Percentiles rank a stretch among this genome's conserved stretches.
These are phyloP conservation scores for Puffinus mauretanicus DNA, from an alignment of 2,113 vertebrate genomes.

Conservation along the genomic window DNA sequence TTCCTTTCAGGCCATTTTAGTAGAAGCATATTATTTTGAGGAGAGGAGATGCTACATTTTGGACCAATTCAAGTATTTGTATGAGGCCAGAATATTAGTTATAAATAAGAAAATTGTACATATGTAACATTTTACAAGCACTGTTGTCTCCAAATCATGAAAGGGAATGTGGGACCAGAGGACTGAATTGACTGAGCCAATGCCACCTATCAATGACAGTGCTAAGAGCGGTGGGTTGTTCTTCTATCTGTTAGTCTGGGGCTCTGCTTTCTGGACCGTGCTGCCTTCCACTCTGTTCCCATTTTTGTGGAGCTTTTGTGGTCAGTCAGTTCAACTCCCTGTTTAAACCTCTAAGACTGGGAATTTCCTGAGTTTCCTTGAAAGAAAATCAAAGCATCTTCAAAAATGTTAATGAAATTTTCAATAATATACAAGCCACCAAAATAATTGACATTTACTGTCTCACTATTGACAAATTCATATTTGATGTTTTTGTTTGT, in stretches of 20 bases:
- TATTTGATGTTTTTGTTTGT: not conserved
- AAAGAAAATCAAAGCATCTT: not conserved
- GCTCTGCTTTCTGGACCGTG: not conserved
- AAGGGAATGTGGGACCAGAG: not conserved
- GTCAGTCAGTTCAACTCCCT: not conserved
- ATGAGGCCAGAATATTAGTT: not conserved
- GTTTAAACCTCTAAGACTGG: not conserved
- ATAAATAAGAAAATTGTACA: not conserved
- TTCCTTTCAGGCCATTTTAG: not conserved
- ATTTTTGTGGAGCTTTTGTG: not conserved
- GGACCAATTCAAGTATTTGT: not conserved
- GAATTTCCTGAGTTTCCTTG: not conserved
- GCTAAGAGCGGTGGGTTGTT: not conserved
- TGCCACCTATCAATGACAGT: not conserved
- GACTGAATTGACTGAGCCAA: not conserved
- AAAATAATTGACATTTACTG: not conserved
- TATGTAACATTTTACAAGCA: not conserved
- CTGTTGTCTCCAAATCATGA: not conserved
- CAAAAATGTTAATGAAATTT: not conserved
- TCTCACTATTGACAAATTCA: not conserved
- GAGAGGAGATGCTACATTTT: not conserved
- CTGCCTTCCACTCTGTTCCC: not conserved
- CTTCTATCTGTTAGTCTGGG: not conserved
- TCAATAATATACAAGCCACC: not conserved
- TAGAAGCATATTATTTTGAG: not conserved